A percentile compares a stretch with the other conserved stretches of the same genome.
These are phyloP conservation scores for Drosophila rubida DNA, from an alignment of 2,888 invertebrate species.

Conservation along the genomic window DNA sequence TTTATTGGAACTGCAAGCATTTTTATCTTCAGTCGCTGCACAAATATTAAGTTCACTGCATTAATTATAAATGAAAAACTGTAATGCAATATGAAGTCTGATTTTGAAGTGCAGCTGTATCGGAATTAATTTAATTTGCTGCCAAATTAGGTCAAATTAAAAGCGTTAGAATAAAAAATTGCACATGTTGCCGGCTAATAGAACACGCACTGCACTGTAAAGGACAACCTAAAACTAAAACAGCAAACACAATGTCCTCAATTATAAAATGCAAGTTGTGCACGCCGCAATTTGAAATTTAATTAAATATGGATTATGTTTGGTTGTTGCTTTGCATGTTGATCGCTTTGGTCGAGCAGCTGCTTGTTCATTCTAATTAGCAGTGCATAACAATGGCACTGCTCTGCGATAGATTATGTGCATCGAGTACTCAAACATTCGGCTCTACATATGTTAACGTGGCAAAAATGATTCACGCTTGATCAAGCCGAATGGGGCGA, in stretches of 20 bases:
- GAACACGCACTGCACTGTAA: neutral
- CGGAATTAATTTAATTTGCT: neutral
- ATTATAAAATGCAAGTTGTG: neutral
- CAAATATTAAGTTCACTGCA: neutral
- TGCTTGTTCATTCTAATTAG: slow-evolving; percentile 1
- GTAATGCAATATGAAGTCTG: neutral
- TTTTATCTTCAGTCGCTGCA: neutral
- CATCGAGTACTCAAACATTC: slow-evolving; percentile 1
- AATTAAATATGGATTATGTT: neutral
- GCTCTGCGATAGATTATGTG: slow-evolving; percentile 11
- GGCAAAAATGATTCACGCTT: slow-evolving; percentile 31
- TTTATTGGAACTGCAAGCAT: neutral
- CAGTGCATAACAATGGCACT: neutral
- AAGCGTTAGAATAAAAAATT: neutral
- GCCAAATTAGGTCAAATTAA: neutral
- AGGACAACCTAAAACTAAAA: neutral
- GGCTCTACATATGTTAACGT: neutral
- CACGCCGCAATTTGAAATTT: neutral
- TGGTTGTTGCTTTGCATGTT: neutral
- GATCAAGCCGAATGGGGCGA: slow-evolving; percentile 38
- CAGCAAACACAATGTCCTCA: neutral
- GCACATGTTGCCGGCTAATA: too few relatives aligned
- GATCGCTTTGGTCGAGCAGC: neutral
- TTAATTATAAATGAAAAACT: slow-evolving; percentile 5
- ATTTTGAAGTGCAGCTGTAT: neutral